Conservation (phyloP, 2,888 invertebrate genomes). For the Anarsia innoxiella region DNA sequence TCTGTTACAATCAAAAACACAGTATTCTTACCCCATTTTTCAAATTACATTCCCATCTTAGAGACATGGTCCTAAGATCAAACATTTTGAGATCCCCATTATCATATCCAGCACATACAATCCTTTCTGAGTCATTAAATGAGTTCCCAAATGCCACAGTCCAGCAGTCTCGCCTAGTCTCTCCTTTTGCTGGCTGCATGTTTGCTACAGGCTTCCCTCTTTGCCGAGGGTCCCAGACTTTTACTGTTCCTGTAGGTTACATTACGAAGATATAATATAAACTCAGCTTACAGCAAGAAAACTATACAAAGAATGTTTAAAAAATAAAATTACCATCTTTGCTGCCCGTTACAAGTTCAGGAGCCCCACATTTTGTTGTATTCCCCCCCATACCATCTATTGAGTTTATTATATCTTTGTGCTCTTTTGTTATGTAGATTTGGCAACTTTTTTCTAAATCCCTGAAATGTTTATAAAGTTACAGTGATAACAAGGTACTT, state of each 20-base stretch:
- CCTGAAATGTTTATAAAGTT: conserved; percentile 57
- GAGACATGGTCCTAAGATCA: conserved; percentile 87
- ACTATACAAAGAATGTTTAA: neutral
- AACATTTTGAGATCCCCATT: conserved; percentile 97
- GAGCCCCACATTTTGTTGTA: conserved; percentile 89
- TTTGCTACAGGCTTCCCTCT: conserved; percentile 91
- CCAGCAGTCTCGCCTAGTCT: conserved; percentile 92
- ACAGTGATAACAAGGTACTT: too few species aligned
- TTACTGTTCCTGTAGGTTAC: conserved; percentile 89
- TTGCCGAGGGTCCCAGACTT: conserved; percentile 97
- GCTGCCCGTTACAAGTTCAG: conserved; percentile 95
- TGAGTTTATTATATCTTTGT: conserved; percentile 90
- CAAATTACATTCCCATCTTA: conserved; percentile 93
- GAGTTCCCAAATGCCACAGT: conserved; percentile 94
- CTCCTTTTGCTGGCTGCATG: conserved; percentile 85
- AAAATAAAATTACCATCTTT: conserved; percentile 81
- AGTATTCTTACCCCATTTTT: conserved; percentile 90
- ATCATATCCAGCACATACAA: conserved; percentile 94
- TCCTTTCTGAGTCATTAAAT: conserved; percentile 88
- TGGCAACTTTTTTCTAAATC: conserved; percentile 86
- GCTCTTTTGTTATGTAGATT: conserved; percentile 85
- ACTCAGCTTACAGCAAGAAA: too few species aligned
- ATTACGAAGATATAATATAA: too few species aligned
- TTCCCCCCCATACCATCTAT: conserved; percentile 94
- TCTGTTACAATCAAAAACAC: too few species aligned